Base-by-base conservation (phyloP, 2,888 invertebrate genomes). In the Netelia melanura region DNA sequence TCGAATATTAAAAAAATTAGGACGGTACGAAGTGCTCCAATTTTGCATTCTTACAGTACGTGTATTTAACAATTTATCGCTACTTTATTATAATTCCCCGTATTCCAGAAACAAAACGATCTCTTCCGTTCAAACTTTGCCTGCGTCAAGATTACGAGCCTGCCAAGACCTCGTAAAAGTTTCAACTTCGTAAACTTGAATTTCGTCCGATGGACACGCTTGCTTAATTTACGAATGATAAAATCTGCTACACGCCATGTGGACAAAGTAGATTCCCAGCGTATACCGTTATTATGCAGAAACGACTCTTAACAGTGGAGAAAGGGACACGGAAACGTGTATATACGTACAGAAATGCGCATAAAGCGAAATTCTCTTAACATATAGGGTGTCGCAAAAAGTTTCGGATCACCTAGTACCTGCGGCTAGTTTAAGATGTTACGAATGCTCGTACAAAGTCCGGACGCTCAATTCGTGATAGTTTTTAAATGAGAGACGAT, bases 241-340 rank as follows among this genome's bases (percentile, higher is more conserved):
- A 61, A 78, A 83, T 72, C 82, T 61, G 52, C 61, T 72, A 8
- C 3, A 52, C 72, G 67, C 43, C 43, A 25, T 72, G 38, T 38
- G 38, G 38, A 67, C 58, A 68, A 68, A 52, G 78, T 52, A 77
- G 67, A 72, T 61, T 38, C 38, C 38, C 38, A 61, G 43, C 8
- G 23, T 48, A 62, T 67, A 71, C 48, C 67, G 38, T 38, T 38
- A 68, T 61, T 54, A 61, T 72, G 78, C 61, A 54, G 67, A 83
- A 83, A 65, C 67, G 77, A 77, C 82, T 78, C 78, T 83, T 83
- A 83, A 72, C 67, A 67, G 58, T 62, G 14, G 68, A 23, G 72
- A 58, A 65, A 77, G 71, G 72, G 65, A 78, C 72, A 78, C 61
- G 43, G 52, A 72, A 62, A 17, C 67, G 58, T 38, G 58, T 38